Conservation (phyloP, 2,888 invertebrate genomes). For the Toxonevra muliebris region DNA sequence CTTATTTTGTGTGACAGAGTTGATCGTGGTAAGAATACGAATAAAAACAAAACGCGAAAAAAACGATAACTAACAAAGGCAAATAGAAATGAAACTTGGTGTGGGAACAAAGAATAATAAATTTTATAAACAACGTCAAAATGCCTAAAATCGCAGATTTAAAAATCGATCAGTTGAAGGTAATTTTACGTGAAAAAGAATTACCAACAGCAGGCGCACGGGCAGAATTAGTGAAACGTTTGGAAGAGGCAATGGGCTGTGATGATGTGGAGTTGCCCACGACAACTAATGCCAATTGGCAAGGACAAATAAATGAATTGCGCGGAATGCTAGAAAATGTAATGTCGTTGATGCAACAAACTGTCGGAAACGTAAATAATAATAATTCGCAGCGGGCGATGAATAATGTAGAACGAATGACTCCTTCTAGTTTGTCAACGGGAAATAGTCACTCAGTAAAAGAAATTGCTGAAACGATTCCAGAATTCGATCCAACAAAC, state of each 20-base stretch:
- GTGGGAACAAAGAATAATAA: neutral
- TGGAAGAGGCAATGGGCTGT: neutral
- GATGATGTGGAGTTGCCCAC: constrained; percentile 14
- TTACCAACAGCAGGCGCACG: constrained; percentile 1
- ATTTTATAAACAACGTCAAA: neutral
- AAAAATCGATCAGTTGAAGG: constrained; percentile 16
- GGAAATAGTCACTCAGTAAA: constrained; percentile 20
- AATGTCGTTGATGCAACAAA: neutral
- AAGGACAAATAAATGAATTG: constrained; percentile 15
- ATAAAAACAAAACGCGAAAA: no score
- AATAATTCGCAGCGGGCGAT: neutral
- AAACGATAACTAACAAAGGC: no score
- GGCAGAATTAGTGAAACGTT: constrained; percentile 9
- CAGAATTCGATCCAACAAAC: constrained; percentile 25
- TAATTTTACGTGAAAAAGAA: neutral
- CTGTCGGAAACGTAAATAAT: neutral
- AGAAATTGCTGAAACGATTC: constrained; percentile 29
- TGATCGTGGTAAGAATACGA: no score
- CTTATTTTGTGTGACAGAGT: no score
- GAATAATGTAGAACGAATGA: no score
- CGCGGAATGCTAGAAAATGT: neutral
- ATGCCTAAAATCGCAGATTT: constrained; percentile 12
- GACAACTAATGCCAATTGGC: neutral
- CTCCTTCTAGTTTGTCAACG: no score
- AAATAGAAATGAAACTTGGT: no score